A percentile compares a stretch with the other conserved stretches of the same genome.
phyloP scores from a whole-genome alignment of 2,797 vertebrate genomes.

The Siniperca undulata region DNA sequence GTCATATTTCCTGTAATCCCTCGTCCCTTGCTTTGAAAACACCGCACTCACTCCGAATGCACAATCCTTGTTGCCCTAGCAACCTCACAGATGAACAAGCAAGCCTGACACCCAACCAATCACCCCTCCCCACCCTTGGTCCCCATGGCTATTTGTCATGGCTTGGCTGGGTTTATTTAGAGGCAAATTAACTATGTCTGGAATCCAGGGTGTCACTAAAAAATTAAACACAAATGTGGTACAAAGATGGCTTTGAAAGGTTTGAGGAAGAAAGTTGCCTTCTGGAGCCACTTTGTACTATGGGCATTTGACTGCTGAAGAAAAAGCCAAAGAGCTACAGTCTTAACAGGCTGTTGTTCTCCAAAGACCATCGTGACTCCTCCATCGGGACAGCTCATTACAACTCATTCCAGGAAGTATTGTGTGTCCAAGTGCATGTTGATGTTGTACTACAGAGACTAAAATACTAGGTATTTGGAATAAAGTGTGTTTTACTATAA shows the following conservation, averaged over 20 bases:
- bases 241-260: conserved; percentile 70
- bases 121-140: conserved; percentile 73
- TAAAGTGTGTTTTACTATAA: conserved; percentile 40
- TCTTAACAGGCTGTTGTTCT: conserved; percentile 47
- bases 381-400: conserved; percentile 12
- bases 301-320: conserved; percentile 42
- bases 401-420: conserved; percentile 22
- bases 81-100: conserved; percentile 86
- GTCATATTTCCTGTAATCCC: conserved; percentile 91
- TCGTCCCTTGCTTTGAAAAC: conserved; percentile 85
- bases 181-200: conserved; percentile 90
- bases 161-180: conserved; percentile 89
- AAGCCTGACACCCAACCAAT: conserved; percentile 83
- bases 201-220: conserved; percentile 84
- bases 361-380: conserved; percentile 10
- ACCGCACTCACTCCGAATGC: conserved; percentile 76
- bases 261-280: conserved; percentile 40
- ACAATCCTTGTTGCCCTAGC: conserved; percentile 80
- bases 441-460: conserved; percentile 6
- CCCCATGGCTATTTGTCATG: conserved; percentile 88
- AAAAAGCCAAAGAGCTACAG: conserved; percentile 47
- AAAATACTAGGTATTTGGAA: conserved; percentile 15
- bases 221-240: conserved; percentile 74
- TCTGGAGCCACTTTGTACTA: conserved; percentile 36
- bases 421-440: conserved; percentile 11